Evolutionary conservation across 2,113 vertebrate genomes (phyloP), one percentile per base, ranked within the genome.

Genomic region (Chamaea fasciata): DNA sequence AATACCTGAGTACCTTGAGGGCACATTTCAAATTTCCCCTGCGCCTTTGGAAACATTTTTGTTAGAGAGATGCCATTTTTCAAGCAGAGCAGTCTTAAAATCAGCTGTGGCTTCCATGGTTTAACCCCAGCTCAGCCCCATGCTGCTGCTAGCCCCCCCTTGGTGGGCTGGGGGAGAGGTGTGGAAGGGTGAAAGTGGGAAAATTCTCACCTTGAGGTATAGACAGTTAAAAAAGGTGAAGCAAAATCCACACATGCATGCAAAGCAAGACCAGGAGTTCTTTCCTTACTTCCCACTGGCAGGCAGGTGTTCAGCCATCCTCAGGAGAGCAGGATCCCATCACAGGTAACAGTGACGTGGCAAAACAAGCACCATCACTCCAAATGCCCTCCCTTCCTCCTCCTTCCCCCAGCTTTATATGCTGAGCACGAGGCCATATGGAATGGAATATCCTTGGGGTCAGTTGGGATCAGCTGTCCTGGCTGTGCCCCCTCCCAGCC

Each of bases 311-410:
- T 41, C 24, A 62, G n/a, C 47, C 23, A 49, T 35, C 24, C 49
- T 57, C 41, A 56, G 52, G 44, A 37, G 20, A 67, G 33, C 84
- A 59, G 69, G 28, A 59, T 74, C 37, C 39, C 37, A 46, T 20
- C 50, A 9, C 0, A 0, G 14, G 26, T 13, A 13, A 5, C 18
- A 27, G 59, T 27, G 50, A 10, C 18, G 23, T 42, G 31, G 33
- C 27, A 57, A 44, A 50, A 16, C 31, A 42, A 56, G 53, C 67
- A 37, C 4, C 14, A 33, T 19, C 50, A 7, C 50, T 65, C 30
- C 35, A 15, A 23, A 13, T 23, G 18, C 57, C 22, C 44, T 69
- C 50, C 68, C 10, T 89, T 59, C 15, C 12, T 65, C 37, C 44
- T 50, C 1, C 31, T 50, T 50, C 35, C 67, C 57, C 31, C 33